phyloP scores from a whole-genome alignment of 1,140 invertebrate genomes.

The Drosophila watanabei region DNA sequence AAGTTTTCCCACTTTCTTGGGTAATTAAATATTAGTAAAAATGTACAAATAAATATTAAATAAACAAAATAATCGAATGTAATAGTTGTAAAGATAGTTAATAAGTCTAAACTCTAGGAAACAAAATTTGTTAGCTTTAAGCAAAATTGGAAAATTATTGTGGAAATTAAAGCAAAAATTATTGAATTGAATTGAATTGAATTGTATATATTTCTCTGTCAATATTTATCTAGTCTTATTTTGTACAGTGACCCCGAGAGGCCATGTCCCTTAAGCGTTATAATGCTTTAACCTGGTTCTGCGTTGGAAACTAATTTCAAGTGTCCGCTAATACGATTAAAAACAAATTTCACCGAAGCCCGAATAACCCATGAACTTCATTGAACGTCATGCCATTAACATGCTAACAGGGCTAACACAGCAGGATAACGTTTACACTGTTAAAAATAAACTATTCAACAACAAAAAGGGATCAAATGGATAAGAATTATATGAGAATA shows the following conservation, averaged over 20 bases:
- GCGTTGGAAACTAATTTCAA: conserved; percentile 33
- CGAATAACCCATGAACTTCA: conserved; percentile 9
- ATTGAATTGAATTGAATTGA: too few relatives aligned
- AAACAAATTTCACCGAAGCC: conserved; percentile 58
- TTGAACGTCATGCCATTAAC: conserved; percentile 7
- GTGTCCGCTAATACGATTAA: conserved; percentile 54
- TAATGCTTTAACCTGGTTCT: not conserved
- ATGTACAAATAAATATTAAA: too few relatives aligned
- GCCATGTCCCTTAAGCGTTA: not conserved
- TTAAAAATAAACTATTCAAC: not conserved
- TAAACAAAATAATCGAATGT: too few relatives aligned
- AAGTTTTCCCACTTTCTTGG: too few relatives aligned
- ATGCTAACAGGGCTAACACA: not conserved
- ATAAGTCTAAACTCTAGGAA: too few relatives aligned
- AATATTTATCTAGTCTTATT: not conserved
- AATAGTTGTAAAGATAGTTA: too few relatives aligned
- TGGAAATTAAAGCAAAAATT: too few relatives aligned
- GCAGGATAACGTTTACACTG: not conserved
- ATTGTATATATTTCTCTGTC: not conserved
- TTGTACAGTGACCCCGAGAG: not conserved
- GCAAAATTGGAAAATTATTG: too few relatives aligned
- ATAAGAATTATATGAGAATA: not conserved
- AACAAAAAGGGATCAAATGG: not conserved
- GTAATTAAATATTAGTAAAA: too few relatives aligned
- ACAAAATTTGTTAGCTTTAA: too few relatives aligned